Evolutionary conservation across 1,140 invertebrate genomes (phyloP).

Genomic region (Apis dorsata): DNA sequence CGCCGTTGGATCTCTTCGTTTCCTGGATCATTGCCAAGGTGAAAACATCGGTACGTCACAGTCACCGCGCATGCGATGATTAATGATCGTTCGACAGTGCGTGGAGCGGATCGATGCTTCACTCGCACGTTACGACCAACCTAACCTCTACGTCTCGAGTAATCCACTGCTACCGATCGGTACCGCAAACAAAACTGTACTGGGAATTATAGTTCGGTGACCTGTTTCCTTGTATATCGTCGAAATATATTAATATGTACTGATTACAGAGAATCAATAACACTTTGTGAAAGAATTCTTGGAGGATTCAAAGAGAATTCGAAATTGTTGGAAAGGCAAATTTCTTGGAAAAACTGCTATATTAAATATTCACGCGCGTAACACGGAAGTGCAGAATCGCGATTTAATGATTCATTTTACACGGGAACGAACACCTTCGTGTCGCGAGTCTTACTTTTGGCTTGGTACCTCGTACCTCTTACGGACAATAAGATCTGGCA

Average conservation of each 20-base stretch:
- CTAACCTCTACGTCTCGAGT: conserved; percentile 10
- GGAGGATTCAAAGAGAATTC: not conserved
- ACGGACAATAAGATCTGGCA: conserved; percentile 1
- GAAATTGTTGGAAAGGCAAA: not conserved
- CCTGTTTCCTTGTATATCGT: not conserved
- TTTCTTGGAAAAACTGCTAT: not conserved
- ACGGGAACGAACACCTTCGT: conserved; percentile 35
- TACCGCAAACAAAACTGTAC: conserved; percentile 40
- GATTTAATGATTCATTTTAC: conserved; percentile 20
- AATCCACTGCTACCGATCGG: conserved; percentile 45
- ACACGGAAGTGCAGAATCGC: conserved; percentile 19
- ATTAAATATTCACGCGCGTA: conserved; percentile 29
- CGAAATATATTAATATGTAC: not conserved
- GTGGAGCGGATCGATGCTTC: conserved; percentile 4
- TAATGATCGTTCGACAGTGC: conserved; percentile 61
- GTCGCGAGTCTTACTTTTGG: conserved; percentile 4
- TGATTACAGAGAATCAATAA: too few species aligned
- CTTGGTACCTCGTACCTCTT: not conserved
- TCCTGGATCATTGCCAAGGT: conserved; percentile 73
- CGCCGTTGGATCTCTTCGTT: conserved; percentile 54
- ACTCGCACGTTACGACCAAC: conserved; percentile 11
- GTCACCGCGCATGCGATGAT: conserved; percentile 56
- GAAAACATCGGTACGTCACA: conserved; percentile 69
- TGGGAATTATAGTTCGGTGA: conserved; percentile 40
- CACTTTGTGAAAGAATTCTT: too few species aligned